Base-by-base conservation (phyloP, 2,113 vertebrate species). In the Taxidea taxus region DNA sequence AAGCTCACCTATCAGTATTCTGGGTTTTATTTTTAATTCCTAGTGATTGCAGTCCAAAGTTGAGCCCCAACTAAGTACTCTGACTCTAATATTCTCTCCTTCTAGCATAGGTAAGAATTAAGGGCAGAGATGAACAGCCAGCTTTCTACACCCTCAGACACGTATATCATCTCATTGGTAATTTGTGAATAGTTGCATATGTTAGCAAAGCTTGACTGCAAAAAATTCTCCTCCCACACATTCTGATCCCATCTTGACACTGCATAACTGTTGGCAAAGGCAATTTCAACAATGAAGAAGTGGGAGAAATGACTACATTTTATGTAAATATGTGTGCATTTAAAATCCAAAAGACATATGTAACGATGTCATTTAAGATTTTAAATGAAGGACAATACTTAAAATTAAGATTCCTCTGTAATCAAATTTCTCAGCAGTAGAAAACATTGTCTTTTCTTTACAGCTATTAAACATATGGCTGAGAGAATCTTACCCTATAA, bases 241-340 rank as follows among this genome's bases (percentile, higher is more conserved):
- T 97, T 95, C 82, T 98, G 94, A 97, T 98, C 93, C 96, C 96
- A 81, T 98, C 93, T 94, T 97, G 94, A 98, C 93, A 97, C 93
- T 9, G 62, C 96, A 95, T 95, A 96, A 96, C 97, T 97, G 94
- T 96, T 91, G 87, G 68, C 3, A 31, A 95, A 89, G 95, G 93
- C 95, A 98, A 95, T 98, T 98, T 97, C 97, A 98, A 93, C 97
- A 98, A 98, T 98, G 97, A 98, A 94, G 82, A 97, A 95, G 97
- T 98, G 96, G 98, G 97, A 97, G 97, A 96, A 96, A 97, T 51
- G 64, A 94, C 95, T 97, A 89, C 86, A 91, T 97, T 97, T 96
- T 97, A 94, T 97, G 92, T 97, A 95, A 97, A 97, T 97, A 96
- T 87, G 66, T 93, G 81, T 91, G 97, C 91, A 72, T 91, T 97